These are phyloP conservation scores for Chionoecetes opilio DNA, from an alignment of 1,140 invertebrate genomes.

Conservation along the genomic window DNA sequence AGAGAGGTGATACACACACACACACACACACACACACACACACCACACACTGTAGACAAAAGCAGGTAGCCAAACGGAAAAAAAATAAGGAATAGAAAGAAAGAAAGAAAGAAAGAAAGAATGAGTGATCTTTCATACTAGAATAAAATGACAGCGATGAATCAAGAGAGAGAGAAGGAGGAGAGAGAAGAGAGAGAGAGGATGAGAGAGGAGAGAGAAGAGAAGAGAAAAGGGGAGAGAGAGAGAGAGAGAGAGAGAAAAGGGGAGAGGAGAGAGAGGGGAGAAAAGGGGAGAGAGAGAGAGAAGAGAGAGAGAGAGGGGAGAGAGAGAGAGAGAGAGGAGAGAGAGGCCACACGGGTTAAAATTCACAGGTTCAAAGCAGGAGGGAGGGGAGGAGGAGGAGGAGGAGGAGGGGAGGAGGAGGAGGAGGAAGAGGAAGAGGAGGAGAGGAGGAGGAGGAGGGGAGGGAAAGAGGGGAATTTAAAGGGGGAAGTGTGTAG, in stretches of 20 bases:
- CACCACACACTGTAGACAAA: too few relatives aligned
- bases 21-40: too few relatives aligned
- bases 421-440: not conserved
- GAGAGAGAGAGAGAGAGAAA: not conserved
- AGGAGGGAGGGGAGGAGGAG: not conserved
- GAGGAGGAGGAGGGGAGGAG: not conserved
- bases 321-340: slow-evolving; percentile 11
- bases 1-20: too few relatives aligned
- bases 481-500: not conserved
- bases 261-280: too few relatives aligned
- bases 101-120: not conserved
- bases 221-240: not conserved
- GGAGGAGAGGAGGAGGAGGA: slow-evolving; percentile 20
- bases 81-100: not conserved
- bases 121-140: not conserved
- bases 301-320: slow-evolving; percentile 11
- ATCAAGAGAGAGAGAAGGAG: not conserved
- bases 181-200: too few relatives aligned
- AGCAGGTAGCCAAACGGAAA: not conserved
- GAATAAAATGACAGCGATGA: not conserved
- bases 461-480: not conserved
- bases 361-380: not conserved
- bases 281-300: slow-evolving; percentile 22
- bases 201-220: slow-evolving; percentile 22
- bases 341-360: not conserved